Conservation (phyloP, 1,140 invertebrate genomes). For the Epicauta chinensis region DNA sequence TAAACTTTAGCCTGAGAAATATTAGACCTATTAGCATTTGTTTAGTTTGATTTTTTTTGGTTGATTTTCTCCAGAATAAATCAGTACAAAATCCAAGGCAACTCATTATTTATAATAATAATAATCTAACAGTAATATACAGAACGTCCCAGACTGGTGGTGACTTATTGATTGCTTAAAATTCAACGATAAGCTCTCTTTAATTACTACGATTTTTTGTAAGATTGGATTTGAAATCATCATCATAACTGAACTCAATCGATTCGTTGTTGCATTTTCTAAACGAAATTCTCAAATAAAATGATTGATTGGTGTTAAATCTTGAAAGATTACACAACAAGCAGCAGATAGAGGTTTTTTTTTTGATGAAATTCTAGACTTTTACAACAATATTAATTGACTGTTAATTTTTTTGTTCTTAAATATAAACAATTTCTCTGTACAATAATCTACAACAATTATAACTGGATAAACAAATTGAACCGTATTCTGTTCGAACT, state of each 20-base stretch:
- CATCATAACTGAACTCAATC: too few species aligned
- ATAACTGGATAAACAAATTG: not conserved
- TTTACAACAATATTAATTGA: conserved; percentile 14
- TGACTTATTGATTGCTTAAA: conserved; percentile 8
- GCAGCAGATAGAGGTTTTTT: too few species aligned
- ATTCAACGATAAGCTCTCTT: conserved; percentile 12
- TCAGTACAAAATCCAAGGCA: conserved; percentile 17
- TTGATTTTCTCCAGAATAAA: conserved; percentile 1
- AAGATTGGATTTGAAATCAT: too few species aligned
- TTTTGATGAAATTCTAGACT: too few species aligned
- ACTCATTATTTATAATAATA: conserved; percentile 13
- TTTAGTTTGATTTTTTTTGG: not conserved
- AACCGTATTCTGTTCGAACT: too few species aligned
- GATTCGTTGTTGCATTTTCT: too few species aligned
- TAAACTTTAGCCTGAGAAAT: conserved; percentile 13
- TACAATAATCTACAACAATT: conserved; percentile 12
- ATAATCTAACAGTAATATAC: conserved; percentile 8
- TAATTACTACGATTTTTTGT: not conserved
- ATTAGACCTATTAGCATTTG: conserved; percentile 8
- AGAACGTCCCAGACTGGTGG: too few species aligned
- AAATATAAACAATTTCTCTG: conserved; percentile 1
- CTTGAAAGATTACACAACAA: too few species aligned
- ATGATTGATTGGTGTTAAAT: too few species aligned
- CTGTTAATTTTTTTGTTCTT: conserved; percentile 6
- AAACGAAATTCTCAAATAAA: too few species aligned